Evolutionary conservation across 2,888 invertebrate species (phyloP), one percentile per base, ranked within the genome.

Genomic region (Ctenicera cuprea): DNA sequence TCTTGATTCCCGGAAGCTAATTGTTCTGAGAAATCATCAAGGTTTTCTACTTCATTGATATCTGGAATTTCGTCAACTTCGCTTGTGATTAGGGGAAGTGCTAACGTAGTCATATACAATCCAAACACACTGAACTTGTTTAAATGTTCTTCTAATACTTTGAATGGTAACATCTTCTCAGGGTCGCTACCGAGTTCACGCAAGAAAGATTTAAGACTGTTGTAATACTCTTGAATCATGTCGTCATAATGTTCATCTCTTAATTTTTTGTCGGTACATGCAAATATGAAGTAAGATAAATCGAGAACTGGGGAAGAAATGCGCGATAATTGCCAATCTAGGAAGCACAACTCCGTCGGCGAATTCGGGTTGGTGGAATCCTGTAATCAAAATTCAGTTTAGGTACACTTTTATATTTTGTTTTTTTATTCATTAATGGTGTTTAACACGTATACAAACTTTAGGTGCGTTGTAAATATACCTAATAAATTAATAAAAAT

Each of bases 261-360:
- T 22, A 83, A 76, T 30, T 81, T 73, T 20, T 80, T 80, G 14
- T 81, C 79, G 38, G 83, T 82, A 57, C 81, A 81, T 12, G 80
- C 79, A 66, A 82, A 84, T 14, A 85, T 66, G 66, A 83, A 76
- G 57, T 85, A 84, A 9, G 80, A 73, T 48, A 86, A 63, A 67
- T 86, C 86, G 33, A 80, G 65, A 7, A 79, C 83, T 0, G 82
- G 83, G 11, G 82, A 78, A 8, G 69, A 68, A 3, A 63, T 38
- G 18, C 75, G 45, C n/a, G 72, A 43, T 9, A 80, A 48, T 75
- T 81, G 81, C 75, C 78, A 81, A 62, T 81, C 81, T 14, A 81
- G 43, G 1, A 81, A 63, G 22, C 52, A 64, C n/a, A 69, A 11
- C 9, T 68, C 63, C 4, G 63, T 63, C 0, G 69, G 73, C 1